phyloP scores from a whole-genome alignment of 2,113 vertebrate genomes.

The Perca schrenkii region DNA sequence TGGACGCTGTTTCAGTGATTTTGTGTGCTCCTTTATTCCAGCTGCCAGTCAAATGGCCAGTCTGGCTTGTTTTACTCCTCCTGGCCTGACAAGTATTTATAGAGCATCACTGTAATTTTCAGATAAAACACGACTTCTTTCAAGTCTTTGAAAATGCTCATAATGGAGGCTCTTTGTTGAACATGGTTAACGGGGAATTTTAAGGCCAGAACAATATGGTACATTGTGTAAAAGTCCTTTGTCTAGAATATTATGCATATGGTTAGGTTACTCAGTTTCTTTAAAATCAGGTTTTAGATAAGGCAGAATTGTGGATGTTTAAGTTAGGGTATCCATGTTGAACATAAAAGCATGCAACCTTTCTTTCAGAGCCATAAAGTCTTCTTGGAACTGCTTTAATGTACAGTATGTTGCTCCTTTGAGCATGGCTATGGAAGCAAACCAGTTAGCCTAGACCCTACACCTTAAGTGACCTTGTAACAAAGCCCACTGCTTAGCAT shows the following conservation, averaged over 20 bases:
- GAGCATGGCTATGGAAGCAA: not conserved
- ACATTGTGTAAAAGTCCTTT: not conserved
- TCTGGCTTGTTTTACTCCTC: slow-evolving; percentile 47
- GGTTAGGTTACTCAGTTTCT: not conserved
- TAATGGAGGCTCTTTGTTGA: slow-evolving; percentile 12
- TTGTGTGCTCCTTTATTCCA: slow-evolving; percentile 52
- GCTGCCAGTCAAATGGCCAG: slow-evolving; percentile 67
- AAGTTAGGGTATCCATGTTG: not conserved
- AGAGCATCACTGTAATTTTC: slow-evolving; percentile 46
- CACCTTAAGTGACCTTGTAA: slow-evolving; percentile 4
- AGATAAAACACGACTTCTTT: slow-evolving; percentile 43
- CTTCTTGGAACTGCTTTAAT: slow-evolving; percentile 14
- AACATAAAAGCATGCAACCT: not conserved
- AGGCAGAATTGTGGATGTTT: not conserved
- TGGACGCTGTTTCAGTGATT: slow-evolving; percentile 57
- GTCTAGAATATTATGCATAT: not conserved
- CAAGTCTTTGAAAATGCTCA: slow-evolving; percentile 16
- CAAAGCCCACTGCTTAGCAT: slow-evolving; percentile 17
- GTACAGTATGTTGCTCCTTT: not conserved
- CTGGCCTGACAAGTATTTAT: slow-evolving; percentile 40
- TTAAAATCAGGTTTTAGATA: not conserved
- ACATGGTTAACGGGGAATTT: not conserved
- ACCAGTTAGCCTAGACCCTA: not conserved
- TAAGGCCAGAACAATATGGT: slow-evolving; percentile 19
- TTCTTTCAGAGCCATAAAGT: not conserved